These are phyloP conservation scores for Proteles cristata DNA, from an alignment of 2,113 vertebrate species.

Conservation along the genomic window DNA sequence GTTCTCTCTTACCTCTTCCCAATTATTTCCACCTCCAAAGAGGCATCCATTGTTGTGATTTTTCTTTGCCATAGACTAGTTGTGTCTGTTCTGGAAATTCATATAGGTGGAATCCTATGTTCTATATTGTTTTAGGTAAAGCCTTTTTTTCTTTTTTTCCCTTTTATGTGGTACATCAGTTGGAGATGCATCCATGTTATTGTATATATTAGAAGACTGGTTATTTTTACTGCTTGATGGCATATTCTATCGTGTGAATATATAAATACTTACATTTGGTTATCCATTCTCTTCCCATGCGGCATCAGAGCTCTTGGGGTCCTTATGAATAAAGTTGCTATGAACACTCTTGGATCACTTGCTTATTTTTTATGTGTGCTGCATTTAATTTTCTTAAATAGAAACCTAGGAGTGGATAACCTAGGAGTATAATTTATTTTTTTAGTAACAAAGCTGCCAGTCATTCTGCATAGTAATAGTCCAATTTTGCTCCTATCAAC, in stretches of 20 bases:
- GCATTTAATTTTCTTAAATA: background rate
- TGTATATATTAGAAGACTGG: background rate
- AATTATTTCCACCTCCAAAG: background rate
- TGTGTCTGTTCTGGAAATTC: background rate
- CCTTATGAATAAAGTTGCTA: background rate
- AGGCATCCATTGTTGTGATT: background rate
- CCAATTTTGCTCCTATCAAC: background rate
- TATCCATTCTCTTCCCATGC: background rate
- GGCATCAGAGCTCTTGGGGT: background rate
- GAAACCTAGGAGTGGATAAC: background rate
- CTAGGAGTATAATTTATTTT: background rate
- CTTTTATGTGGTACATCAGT: background rate
- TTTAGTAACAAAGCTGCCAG: background rate
- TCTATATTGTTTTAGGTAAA: background rate
- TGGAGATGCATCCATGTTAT: background rate
- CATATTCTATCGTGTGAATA: background rate
- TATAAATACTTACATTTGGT: background rate
- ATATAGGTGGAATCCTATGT: background rate
- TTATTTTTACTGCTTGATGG: background rate
- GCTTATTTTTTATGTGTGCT: background rate
- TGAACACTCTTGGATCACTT: background rate
- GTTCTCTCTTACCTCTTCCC: background rate
- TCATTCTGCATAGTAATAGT: background rate
- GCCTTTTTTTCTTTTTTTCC: background rate
- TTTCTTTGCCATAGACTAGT: background rate